phyloP scores from a whole-genome alignment of 2,113 vertebrate genomes.

The Chrysemys picta region DNA sequence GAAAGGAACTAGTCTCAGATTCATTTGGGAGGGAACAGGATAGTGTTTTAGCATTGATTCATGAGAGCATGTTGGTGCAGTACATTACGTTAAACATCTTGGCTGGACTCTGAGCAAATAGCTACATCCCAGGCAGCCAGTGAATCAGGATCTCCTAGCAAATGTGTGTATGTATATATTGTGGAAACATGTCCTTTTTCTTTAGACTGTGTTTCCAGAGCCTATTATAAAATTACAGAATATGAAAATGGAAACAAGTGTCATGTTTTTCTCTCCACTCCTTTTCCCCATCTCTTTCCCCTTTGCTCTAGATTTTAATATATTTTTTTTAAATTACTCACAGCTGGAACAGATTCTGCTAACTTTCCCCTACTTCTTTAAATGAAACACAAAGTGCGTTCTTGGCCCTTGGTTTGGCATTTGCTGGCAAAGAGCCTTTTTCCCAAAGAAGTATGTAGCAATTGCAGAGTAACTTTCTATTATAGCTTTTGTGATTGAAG shows the following conservation, averaged over 20 bases:
- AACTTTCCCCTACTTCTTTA: background rate
- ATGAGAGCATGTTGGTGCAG: background rate
- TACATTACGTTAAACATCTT: background rate
- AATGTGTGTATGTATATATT: background rate
- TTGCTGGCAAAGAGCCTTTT: background rate
- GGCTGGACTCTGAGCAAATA: background rate
- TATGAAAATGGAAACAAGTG: background rate
- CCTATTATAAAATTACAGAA: background rate
- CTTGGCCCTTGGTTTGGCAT: background rate
- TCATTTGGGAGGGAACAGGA: background rate
- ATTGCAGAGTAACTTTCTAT: background rate
- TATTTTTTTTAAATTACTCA: accelerated
- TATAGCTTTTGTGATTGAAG: background rate
- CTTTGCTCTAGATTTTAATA: background rate
- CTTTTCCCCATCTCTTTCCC: too few relatives aligned
- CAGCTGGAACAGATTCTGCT: accelerated
- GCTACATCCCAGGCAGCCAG: background rate
- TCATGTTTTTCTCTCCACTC: accelerated
- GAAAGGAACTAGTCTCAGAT: background rate
- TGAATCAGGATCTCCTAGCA: background rate
- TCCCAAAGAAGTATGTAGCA: background rate
- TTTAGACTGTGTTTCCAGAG: background rate
- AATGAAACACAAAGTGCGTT: background rate
- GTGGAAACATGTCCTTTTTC: background rate
- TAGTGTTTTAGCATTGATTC: background rate